phyloP scores from a whole-genome alignment of 64 coral and sea anemone species.

The Porites australiensis region DNA sequence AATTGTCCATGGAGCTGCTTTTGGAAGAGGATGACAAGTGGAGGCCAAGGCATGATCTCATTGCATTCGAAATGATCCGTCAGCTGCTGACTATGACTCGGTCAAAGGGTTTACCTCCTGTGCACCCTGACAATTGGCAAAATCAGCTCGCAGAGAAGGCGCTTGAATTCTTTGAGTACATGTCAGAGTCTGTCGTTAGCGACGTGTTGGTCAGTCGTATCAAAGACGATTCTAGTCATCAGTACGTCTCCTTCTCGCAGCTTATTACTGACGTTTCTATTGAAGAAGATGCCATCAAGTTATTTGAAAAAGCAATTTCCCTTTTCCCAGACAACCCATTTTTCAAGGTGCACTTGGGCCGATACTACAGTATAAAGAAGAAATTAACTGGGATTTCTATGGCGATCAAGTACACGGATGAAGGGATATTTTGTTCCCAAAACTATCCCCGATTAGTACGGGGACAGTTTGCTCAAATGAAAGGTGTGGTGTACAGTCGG shows the following conservation, averaged over 20 bases:
- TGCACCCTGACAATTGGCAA: constrained; percentile 59
- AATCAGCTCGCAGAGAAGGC: constrained; percentile 54
- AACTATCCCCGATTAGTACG: not conserved
- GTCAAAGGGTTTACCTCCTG: not conserved
- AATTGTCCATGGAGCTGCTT: constrained; percentile 22
- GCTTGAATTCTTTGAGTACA: constrained; percentile 42
- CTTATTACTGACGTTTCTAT: constrained; percentile 35
- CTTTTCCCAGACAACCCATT: constrained; percentile 49
- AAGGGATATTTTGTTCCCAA: constrained; percentile 11
- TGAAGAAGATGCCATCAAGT: constrained; percentile 48
- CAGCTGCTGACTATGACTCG: constrained; percentile 12
- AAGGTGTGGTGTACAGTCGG: constrained; percentile 66
- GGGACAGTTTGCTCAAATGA: constrained; percentile 76
- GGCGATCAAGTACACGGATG: constrained; percentile 54
- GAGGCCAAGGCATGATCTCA: constrained; percentile 66
- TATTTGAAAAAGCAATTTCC: constrained; percentile 67
- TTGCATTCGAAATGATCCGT: constrained; percentile 50
- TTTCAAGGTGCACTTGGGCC: constrained; percentile 74
- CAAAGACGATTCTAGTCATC: too few relatives aligned
- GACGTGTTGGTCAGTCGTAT: not conserved
- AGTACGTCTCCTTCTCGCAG: constrained; percentile 8
- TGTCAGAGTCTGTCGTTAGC: constrained; percentile 29
- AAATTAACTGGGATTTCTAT: constrained; percentile 1
- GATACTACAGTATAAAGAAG: constrained; percentile 53
- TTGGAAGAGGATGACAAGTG: constrained; percentile 75